Evolutionary conservation across 2,888 invertebrate species (phyloP), one percentile per base, ranked within the genome.

Genomic region (Prosopocoilus inquinatus): DNA sequence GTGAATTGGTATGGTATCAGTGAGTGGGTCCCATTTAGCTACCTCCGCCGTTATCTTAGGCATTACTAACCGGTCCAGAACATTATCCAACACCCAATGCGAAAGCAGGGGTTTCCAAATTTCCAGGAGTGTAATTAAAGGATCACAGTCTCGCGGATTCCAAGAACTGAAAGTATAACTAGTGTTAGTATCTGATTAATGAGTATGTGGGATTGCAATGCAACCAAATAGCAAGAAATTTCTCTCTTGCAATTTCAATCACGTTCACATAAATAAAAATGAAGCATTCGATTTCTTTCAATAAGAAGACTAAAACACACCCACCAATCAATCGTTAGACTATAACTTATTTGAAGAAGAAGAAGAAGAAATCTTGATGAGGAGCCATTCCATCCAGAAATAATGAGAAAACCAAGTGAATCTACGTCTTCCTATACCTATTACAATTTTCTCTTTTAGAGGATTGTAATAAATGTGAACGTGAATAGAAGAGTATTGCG

Each of bases 1-100:
- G 75, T 99, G 97, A 63, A 99, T 91, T 9, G 98, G 98, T 62
- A 95, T 86, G 0, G 92, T 91, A 74, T 99, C 98, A 0, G 90
- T 90, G 1, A 96, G 82, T 1, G 99, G 99, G 80, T 99, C 94
- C 99, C 99, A 98, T 50, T 83, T 84, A 43, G 90, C 85, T 0
- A 95, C 95, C 63, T 90, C 94, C 0, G 82, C 77, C 13, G 84
- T 80, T 35, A 92, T 74, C 38, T 86, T 82, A 0, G 94, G 94
- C 67, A 94, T 79, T 47, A 97, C 83, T 47, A 89, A 79, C 65
- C 94, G 89, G 50, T 94, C 87, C n/a, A 91, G 81, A 53, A 94
- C 82, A 67, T 91, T 89, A 61, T 89, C 86, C 60, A 90, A 68
- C 56, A 97, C 86, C 94, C 96, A 96, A 0, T 79, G 77, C 0